These are phyloP conservation scores for Plebejus argus DNA, from an alignment of 2,888 invertebrate genomes.

Conservation along the genomic window DNA sequence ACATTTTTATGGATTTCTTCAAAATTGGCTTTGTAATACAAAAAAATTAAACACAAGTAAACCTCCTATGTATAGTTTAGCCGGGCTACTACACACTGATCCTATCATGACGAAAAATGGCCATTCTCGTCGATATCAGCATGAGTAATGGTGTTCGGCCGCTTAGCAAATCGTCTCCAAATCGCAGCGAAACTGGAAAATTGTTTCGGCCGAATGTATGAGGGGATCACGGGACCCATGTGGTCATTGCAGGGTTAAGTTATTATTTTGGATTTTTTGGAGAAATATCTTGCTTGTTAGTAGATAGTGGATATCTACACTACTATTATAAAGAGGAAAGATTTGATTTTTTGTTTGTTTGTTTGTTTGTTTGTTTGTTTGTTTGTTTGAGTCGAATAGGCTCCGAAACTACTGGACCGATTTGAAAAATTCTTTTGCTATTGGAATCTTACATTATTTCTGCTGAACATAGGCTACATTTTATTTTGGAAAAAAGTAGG, in stretches of 20 bases:
- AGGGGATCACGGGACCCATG: slow-evolving; percentile 60
- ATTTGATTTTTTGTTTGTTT: too few relatives aligned
- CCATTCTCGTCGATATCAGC: slow-evolving; percentile 70
- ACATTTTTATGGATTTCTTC: too few relatives aligned
- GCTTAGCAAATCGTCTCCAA: slow-evolving; percentile 75
- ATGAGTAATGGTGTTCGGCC: slow-evolving; percentile 72
- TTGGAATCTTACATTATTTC: too few relatives aligned
- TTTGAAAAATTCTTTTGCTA: too few relatives aligned
- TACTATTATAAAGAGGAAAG: too few relatives aligned
- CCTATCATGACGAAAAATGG: slow-evolving; percentile 64
- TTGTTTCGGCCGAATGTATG: slow-evolving; percentile 75
- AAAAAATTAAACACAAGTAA: background rate
- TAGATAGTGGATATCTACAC: too few relatives aligned
- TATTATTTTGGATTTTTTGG: background rate
- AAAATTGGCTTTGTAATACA: background rate
- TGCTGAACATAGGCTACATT: too few relatives aligned
- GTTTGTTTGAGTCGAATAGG: too few relatives aligned
- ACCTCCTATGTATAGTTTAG: background rate
- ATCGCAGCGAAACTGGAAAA: slow-evolving; percentile 74
- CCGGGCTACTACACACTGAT: slow-evolving; percentile 9
- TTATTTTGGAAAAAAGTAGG: too few relatives aligned
- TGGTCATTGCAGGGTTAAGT: slow-evolving; percentile 41
- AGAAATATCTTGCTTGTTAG: background rate
- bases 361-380: too few relatives aligned
- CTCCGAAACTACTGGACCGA: too few relatives aligned